Percentiles rank a stretch among this genome's conserved stretches.
phyloP scores from a whole-genome alignment of 1,140 invertebrate genomes.

The Pygmarrhopalites habei region DNA sequence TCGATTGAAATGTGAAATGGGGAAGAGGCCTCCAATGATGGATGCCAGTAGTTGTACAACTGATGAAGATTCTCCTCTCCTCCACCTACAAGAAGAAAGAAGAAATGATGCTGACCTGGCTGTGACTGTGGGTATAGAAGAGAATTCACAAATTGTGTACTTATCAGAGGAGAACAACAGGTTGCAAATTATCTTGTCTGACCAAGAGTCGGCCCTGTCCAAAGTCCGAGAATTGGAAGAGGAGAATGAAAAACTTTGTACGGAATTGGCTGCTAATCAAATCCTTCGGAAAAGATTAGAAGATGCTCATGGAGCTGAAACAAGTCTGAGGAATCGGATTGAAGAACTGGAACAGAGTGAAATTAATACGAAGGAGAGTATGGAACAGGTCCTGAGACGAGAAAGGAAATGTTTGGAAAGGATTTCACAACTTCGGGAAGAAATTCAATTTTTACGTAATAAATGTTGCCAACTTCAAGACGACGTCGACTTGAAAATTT shows the following conservation, averaged over 20 bases:
- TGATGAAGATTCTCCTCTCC: neutral
- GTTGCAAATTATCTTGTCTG: conserved; percentile 41
- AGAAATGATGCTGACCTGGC: conserved; percentile 1
- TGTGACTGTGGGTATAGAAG: no score
- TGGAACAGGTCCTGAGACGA: conserved; percentile 35
- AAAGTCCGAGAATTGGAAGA: conserved; percentile 41
- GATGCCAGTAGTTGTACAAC: neutral
- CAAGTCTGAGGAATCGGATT: conserved; percentile 41
- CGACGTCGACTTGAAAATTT: conserved; percentile 27
- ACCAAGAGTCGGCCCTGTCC: conserved; percentile 43
- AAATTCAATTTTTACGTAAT: conserved; percentile 31
- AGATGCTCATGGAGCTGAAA: conserved; percentile 40
- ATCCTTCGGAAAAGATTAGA: conserved; percentile 34
- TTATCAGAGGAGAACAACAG: conserved; percentile 39
- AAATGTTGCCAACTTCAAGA: conserved; percentile 37
- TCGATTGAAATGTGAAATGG: conserved; percentile 26
- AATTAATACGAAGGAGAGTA: conserved; percentile 32
- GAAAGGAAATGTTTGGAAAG: conserved; percentile 26
- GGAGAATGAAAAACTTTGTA: conserved; percentile 41
- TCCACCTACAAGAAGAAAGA: no score
- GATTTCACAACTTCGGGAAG: conserved; percentile 27
- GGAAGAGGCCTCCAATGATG: neutral
- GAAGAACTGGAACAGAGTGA: conserved; percentile 43
- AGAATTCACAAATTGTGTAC: conserved; percentile 38
- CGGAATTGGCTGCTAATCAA: conserved; percentile 38